Base-by-base conservation (phyloP, 1,140 invertebrate genomes). In the Lepeophtheirus salmonis region DNA sequence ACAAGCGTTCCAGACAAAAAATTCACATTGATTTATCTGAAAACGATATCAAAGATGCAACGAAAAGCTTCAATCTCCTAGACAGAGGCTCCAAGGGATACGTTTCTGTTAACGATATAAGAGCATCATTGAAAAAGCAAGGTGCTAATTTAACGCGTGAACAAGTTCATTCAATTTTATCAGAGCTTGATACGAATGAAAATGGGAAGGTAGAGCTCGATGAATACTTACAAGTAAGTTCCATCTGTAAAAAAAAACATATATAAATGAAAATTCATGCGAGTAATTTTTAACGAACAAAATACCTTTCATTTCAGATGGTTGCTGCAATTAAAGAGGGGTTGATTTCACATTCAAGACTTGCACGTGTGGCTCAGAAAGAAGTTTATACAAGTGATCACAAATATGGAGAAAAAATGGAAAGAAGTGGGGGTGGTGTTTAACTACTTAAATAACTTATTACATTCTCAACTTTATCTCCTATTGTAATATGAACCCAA, bases 141-240 rank as follows among this genome's bases (percentile, higher is more conserved):
- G 89, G 88, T 66, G 89, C 95, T 72, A 79, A 88, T 66, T 83
- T 97, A 62, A 81, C 85, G 61, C 92, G 95, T 56, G 87, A 95
- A 72, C 84, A 94, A 73, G 78, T 98, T 66, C 95, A 97, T 75
- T 89, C 96, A 73, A 92, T 98, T 70, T 79, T 98, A 62, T 82
- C 78, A 71, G 94, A 98, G 79, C 95, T 97, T 69, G 95, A 98
- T 78, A 84, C 94, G 67, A 97, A 97, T 75, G 91, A 91, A 80
- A 98, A 98, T 76, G 95, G 95, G 67, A 89, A 97, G 78, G 89
- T 98, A 68, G 94, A 98, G 74, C 79, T 97, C 68, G 89, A 94
- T 70, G 94, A 98, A 76, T 98, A 96, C 74, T 78, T 98, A 70
- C 90, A 97, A 86, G 92, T 97, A 79, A 63, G 10, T 52, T 62